Evolutionary conservation across 2,888 invertebrate genomes (phyloP), one percentile per base, ranked within the genome.

Genomic region (Arrhopalites spinosus): DNA sequence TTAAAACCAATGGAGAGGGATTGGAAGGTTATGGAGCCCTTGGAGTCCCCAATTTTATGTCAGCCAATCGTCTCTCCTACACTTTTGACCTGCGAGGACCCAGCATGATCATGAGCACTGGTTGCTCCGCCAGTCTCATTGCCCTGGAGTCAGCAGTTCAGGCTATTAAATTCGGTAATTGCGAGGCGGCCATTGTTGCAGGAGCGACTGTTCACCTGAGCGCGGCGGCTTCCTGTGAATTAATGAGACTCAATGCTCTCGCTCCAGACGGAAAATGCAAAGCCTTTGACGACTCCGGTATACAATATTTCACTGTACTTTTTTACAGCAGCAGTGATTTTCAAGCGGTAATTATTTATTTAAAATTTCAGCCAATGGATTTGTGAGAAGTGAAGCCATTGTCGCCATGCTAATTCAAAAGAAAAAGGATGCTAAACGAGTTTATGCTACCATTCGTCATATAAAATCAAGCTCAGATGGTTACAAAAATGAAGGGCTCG

Each of bases 401-500:
- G 93, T 92, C 13, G 91, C 90, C 0, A 88, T 96, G 70, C 90
- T 91, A 83, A 86, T 97, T 80, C 96, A 97, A 88, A 92, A 91
- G 81, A 89, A 92, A 8, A 89, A 87, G 78, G 88, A 86, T 66
- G 93, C 96, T 5, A 90, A 90, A 77, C 89, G 96, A 81, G 89
- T 93, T 5, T 97, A 97, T 86, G 93, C 94, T 25, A 91, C 93
- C 0, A 88, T 97, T 77, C 88, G 96, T 75, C 93, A 94, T 85
- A 92, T 94, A 45, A 93, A 93, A 86, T 91, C 91, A 68, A 98
- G 98, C 87, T 93, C 93, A 0, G 98, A 98, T 86, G 98, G 98
- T 59, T 87, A 89, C 87, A 97, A 97, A 87, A 91, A 90, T 81
- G 91, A 93, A 86, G 97, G 96, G 71, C 93, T 94, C 83, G 94